Evolutionary conservation across 2,113 vertebrate genomes (phyloP).

Genomic region (Vombatus ursinus): DNA sequence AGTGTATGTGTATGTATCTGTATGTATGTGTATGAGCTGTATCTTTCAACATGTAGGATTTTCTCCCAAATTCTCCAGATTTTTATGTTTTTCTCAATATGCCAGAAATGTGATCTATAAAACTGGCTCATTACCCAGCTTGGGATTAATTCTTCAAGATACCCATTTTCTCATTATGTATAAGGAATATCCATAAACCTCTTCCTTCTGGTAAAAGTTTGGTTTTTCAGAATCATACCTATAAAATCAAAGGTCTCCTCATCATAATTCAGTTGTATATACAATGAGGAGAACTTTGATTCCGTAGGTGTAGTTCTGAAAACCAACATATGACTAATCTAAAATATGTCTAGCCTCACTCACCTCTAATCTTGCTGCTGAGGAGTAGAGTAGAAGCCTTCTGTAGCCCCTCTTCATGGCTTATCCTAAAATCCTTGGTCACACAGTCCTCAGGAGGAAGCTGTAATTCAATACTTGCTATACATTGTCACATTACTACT

Average conservation of each 20-base stretch:
- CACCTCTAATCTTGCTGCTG: constrained; percentile 49
- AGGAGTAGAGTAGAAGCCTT: constrained; percentile 19
- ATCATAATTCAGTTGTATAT: background rate
- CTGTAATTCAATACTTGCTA: constrained; percentile 60
- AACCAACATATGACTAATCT: background rate
- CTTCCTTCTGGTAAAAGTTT: too few species aligned
- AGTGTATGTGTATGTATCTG: background rate
- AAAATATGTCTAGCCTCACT: constrained; percentile 28
- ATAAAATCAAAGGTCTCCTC: too few species aligned
- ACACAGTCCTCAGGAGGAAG: constrained; percentile 51
- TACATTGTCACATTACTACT: constrained; percentile 2
- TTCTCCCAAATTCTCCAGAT: constrained; percentile 16
- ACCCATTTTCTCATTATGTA: constrained; percentile 9
- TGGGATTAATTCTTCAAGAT: constrained; percentile 16
- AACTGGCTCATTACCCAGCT: background rate
- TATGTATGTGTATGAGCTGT: background rate
- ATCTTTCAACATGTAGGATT: constrained; percentile 1
- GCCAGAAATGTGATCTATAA: constrained; percentile 3
- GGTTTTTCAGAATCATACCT: too few species aligned
- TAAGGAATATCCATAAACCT: background rate
- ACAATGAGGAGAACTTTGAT: constrained; percentile 12
- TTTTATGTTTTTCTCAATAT: background rate
- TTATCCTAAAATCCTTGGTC: constrained; percentile 59
- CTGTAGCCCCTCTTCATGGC: constrained; percentile 10
- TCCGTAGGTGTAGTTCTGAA: constrained; percentile 32